Base-by-base conservation (phyloP, 2,797 vertebrate genomes). In the Dromococcyx pavoninus region DNA sequence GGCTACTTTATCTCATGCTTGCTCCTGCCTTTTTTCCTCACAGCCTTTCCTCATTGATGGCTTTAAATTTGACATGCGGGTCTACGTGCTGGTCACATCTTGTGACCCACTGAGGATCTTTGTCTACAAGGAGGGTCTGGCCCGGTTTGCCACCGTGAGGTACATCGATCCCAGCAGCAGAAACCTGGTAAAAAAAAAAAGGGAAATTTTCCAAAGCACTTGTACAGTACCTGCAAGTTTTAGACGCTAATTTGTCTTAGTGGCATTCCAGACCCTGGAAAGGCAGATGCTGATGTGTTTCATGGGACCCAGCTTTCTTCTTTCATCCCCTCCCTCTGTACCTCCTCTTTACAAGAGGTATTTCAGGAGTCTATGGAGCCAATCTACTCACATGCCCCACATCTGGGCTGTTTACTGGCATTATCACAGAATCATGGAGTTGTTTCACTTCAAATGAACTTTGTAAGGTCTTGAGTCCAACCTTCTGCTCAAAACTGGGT, bases 31-130 rank as follows among this genome's bases (percentile, higher is more conserved):
- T 57, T 37, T 10, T 17, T 28, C 50, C 90, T 80, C 67, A 35
- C 96, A 98, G 98, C 98, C 98, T 74, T 98, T 98, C 96, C 98
- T 98, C 65, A 97, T 98, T 2, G 97, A 98, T 4, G 98, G 98
- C 90, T 98, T 98, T 88, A 98, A 98, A 86, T 98, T 98, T 27
- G 98, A 98, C 75, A 97, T 98, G 96, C 96, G 98, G 16, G 81
- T 98, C 91, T 98, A 98, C 0, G 97, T 98, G 94, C 97, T 98
- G 89, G 96, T 98, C 87, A 98, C 98, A 0, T 98, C 98, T 53
- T 98, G 98, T 70, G 98, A 98, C 88, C 98, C 98, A 0, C 97
- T 98, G 71, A 97, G 97, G 81, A 97, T 98, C 89, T 98, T 98
- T 86, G 76, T 98, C 88, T 98, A 98, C 30, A 95, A 98, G 69